phyloP scores from a whole-genome alignment of 35 echinoderm and acorn worm genomes.

The Stichopus chloronotus region DNA sequence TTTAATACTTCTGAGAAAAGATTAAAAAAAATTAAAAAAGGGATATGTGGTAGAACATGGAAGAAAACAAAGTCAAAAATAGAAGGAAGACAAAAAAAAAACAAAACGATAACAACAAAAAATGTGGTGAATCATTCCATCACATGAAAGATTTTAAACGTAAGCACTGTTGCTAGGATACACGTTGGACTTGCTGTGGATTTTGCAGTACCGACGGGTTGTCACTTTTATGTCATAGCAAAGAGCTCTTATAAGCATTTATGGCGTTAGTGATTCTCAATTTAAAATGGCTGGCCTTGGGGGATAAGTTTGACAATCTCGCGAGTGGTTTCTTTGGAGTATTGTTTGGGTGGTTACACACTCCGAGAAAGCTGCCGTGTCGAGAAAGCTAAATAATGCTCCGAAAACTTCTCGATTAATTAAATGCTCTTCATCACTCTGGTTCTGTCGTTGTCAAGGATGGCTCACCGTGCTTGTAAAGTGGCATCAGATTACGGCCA shows the following conservation, averaged over 20 bases:
- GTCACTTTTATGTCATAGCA: neutral
- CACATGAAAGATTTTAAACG: neutral
- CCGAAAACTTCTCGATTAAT: neutral
- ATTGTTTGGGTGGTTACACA: neutral
- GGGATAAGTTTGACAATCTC: neutral
- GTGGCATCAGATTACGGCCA: constrained; percentile 5
- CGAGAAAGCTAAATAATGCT: neutral
- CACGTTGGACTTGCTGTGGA: neutral
- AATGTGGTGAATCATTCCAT: neutral
- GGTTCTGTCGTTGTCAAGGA: neutral
- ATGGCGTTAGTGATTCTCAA: neutral
- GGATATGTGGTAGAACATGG: no score
- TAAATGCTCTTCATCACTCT: neutral
- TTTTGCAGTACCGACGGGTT: neutral
- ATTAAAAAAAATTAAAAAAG: neutral
- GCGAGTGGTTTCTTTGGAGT: neutral
- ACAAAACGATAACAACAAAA: neutral
- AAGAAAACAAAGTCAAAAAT: neutral
- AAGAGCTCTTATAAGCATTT: neutral
- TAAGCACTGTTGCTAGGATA: constrained; percentile 4
- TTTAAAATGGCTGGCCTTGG: neutral
- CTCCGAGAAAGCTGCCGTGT: neutral
- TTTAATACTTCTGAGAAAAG: neutral
- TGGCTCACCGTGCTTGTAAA: neutral
- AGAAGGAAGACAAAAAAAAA: neutral